Percentiles rank a stretch among this genome's conserved stretches.
phyloP scores from a whole-genome alignment of 2,888 invertebrate species.

The Cyclophora punctaria region DNA sequence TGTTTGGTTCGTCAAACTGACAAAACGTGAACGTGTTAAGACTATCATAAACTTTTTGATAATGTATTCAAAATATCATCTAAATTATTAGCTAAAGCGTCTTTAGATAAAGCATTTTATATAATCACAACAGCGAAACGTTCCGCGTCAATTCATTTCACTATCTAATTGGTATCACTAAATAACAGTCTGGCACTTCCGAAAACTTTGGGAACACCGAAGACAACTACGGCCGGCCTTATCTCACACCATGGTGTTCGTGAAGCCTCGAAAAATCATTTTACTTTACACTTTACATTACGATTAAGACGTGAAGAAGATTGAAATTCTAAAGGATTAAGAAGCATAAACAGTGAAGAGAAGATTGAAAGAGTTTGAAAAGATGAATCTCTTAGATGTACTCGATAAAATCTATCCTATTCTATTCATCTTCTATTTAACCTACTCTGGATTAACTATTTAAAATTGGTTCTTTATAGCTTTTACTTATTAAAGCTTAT shows the following conservation, averaged over 20 bases:
- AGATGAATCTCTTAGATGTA: not conserved
- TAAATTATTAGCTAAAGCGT: constrained; percentile 68
- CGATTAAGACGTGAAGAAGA: not conserved
- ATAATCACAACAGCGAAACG: constrained; percentile 70
- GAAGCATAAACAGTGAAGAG: not conserved
- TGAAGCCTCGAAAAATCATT: constrained; percentile 49
- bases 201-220: constrained; percentile 70
- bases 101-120: constrained; percentile 70
- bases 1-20: constrained; percentile 51
- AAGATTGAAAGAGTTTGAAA: not conserved
- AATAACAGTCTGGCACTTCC: constrained; percentile 69
- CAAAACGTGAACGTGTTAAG: constrained; percentile 26
- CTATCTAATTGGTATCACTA: constrained; percentile 70
- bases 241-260: constrained; percentile 56
- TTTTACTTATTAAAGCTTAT: no score
- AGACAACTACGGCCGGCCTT: constrained; percentile 68
- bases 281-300: constrained; percentile 24
- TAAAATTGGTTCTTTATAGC: not conserved
- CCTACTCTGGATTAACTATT: not conserved
- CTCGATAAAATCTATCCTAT: not conserved
- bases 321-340: not conserved
- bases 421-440: not conserved
- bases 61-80: constrained; percentile 64
- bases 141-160: constrained; percentile 44
- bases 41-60: constrained; percentile 43